phyloP scores from a whole-genome alignment of 2,888 invertebrate species.

The Sisyra nigra region DNA sequence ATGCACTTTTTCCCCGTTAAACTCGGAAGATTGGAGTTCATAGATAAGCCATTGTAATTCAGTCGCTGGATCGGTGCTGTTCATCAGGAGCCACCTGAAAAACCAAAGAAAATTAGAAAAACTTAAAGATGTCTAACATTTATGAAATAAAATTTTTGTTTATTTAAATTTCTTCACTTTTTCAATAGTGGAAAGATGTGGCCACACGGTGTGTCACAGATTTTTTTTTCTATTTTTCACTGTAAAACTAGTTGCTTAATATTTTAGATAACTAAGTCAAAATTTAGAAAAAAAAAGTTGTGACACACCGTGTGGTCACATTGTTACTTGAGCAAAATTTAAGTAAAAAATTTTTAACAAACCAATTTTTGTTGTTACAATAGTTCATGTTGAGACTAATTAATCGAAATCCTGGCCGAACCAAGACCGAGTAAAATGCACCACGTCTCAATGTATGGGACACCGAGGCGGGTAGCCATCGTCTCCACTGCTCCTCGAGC shows the following conservation, averaged over 20 bases:
- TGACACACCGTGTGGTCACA: too few species aligned
- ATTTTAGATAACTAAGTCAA: too few species aligned
- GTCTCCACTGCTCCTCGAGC: slow-evolving; percentile 75
- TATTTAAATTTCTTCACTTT: too few species aligned
- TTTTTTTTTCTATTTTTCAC: too few species aligned
- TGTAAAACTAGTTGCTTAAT: too few species aligned
- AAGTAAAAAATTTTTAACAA: background rate
- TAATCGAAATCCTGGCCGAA: slow-evolving; percentile 77
- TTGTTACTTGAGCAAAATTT: too few species aligned
- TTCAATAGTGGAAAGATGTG: too few species aligned
- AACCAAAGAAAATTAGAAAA: slow-evolving; percentile 3
- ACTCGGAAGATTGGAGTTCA: slow-evolving; percentile 85
- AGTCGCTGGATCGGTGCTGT: slow-evolving; percentile 91
- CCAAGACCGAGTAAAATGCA: slow-evolving; percentile 82
- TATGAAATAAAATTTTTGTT: too few species aligned
- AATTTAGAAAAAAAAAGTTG: too few species aligned
- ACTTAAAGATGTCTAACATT: too few species aligned
- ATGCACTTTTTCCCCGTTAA: slow-evolving; percentile 88
- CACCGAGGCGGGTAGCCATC: slow-evolving; percentile 80
- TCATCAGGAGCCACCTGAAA: slow-evolving; percentile 71
- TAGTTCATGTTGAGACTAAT: slow-evolving; percentile 95
- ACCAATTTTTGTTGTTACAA: slow-evolving; percentile 92
- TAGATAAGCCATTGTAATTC: slow-evolving; percentile 92
- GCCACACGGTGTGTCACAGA: too few species aligned
- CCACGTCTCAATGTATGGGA: slow-evolving; percentile 74